Conservation (phyloP, 2,888 invertebrate species). For the Orthosia incerta region DNA sequence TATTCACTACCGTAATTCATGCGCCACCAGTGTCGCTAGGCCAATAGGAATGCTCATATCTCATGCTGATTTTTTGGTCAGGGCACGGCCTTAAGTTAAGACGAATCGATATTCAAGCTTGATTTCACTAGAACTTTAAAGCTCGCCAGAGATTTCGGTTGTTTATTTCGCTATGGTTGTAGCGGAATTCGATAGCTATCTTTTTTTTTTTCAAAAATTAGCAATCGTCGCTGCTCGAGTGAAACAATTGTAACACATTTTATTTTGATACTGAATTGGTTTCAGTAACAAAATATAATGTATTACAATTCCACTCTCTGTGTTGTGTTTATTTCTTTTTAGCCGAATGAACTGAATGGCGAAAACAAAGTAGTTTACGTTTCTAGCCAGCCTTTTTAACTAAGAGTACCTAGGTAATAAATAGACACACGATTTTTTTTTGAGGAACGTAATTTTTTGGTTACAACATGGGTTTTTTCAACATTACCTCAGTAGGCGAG, state of each 20-base stretch:
- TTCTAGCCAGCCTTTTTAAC: constrained; percentile 1
- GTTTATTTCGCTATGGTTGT: constrained; percentile 39
- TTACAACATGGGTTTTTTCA: constrained; percentile 3
- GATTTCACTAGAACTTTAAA: constrained; percentile 37
- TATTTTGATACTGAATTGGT: constrained; percentile 5
- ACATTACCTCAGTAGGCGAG: background rate
- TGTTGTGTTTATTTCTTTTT: constrained; percentile 19
- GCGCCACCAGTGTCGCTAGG: too few relatives aligned
- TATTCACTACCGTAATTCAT: too few relatives aligned
- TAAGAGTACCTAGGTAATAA: background rate
- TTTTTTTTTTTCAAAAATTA: constrained; percentile 28
- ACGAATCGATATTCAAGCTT: constrained; percentile 50
- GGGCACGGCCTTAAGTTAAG: too few relatives aligned
- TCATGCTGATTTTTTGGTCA: too few relatives aligned
- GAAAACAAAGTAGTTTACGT: background rate
- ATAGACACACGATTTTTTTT: background rate
- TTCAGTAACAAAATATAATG: too few relatives aligned
- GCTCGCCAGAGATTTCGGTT: constrained; percentile 7
- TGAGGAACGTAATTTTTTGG: background rate
- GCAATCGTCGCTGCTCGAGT: constrained; percentile 13
- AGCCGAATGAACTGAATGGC: background rate
- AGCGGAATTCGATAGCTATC: constrained; percentile 38
- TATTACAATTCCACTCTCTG: too few relatives aligned
- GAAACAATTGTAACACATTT: constrained; percentile 35
- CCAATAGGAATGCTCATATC: too few relatives aligned